phyloP scores from a whole-genome alignment of 2,888 invertebrate genomes.

The Andricus curvator region DNA sequence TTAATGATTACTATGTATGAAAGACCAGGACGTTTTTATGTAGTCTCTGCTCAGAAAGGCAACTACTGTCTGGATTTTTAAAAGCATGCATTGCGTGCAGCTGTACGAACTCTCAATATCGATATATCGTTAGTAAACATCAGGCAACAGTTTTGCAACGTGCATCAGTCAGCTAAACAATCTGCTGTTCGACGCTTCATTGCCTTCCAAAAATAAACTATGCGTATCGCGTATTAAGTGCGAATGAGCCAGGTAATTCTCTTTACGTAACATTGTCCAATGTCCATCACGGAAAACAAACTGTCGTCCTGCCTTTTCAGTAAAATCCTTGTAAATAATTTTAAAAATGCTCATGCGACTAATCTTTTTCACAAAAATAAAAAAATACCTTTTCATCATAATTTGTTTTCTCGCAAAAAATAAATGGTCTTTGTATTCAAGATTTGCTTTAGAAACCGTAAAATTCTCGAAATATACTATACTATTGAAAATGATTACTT shows the following conservation, averaged over 20 bases:
- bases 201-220: constrained; percentile 55
- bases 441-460: too few relatives aligned
- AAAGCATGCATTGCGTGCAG: constrained; percentile 11
- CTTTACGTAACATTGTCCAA: constrained; percentile 41
- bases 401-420: too few relatives aligned
- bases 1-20: background rate
- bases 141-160: constrained; percentile 33
- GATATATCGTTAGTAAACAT: constrained; percentile 35
- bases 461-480: too few relatives aligned
- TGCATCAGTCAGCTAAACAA: constrained; percentile 43
- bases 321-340: constrained; percentile 18
- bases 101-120: constrained; percentile 23
- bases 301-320: constrained; percentile 3
- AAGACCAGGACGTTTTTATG: constrained; percentile 2
- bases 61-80: constrained; percentile 17
- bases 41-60: background rate
- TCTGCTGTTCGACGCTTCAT: constrained; percentile 52
- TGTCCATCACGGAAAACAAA: constrained; percentile 40
- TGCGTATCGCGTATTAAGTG: constrained; percentile 41
- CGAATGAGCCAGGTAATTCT: constrained; percentile 40
- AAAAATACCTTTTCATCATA: too few relatives aligned
- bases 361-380: background rate
- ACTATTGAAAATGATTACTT: too few relatives aligned
- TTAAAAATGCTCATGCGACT: background rate
- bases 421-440: too few relatives aligned